These are phyloP conservation scores for Lasioglossum vierecki DNA, from an alignment of 2,888 invertebrate species.

Conservation along the genomic window DNA sequence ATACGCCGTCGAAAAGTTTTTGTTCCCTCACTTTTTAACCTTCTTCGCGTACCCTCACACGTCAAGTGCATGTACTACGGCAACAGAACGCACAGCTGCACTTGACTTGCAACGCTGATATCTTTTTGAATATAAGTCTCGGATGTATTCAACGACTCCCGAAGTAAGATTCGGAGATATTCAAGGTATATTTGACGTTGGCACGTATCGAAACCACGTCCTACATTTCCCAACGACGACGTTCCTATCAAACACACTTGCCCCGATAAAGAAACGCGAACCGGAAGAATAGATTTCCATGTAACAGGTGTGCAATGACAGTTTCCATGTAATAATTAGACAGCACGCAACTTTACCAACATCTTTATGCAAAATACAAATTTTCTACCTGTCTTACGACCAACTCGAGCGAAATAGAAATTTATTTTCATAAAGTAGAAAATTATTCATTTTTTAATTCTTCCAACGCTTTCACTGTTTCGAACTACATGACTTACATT, in stretches of 20 bases:
- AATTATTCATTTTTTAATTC: too few species aligned
- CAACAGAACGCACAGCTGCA: constrained; percentile 63
- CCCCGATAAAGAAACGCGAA: constrained; percentile 24
- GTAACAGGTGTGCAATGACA: background rate
- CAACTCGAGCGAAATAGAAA: too few species aligned
- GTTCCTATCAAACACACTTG: constrained; percentile 58
- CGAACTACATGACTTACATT: too few species aligned
- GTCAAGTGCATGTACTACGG: constrained; percentile 54
- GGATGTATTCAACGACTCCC: constrained; percentile 55
- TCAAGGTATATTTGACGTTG: constrained; percentile 58
- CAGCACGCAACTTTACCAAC: too few species aligned
- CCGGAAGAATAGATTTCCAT: constrained; percentile 30
- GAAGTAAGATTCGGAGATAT: constrained; percentile 62
- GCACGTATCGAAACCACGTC: constrained; percentile 58
- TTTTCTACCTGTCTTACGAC: too few species aligned
- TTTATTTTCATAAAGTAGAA: too few species aligned
- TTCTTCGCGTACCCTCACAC: constrained; percentile 28
- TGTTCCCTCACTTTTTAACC: constrained; percentile 48
- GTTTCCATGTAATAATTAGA: background rate
- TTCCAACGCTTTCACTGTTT: too few species aligned
- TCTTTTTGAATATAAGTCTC: constrained; percentile 65
- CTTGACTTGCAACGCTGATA: constrained; percentile 63
- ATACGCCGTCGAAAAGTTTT: constrained; percentile 6
- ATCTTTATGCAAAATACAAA: too few species aligned
- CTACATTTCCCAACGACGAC: constrained; percentile 48